Conservation (phyloP, 2,888 invertebrate species). For the Sturmia bella region DNA sequence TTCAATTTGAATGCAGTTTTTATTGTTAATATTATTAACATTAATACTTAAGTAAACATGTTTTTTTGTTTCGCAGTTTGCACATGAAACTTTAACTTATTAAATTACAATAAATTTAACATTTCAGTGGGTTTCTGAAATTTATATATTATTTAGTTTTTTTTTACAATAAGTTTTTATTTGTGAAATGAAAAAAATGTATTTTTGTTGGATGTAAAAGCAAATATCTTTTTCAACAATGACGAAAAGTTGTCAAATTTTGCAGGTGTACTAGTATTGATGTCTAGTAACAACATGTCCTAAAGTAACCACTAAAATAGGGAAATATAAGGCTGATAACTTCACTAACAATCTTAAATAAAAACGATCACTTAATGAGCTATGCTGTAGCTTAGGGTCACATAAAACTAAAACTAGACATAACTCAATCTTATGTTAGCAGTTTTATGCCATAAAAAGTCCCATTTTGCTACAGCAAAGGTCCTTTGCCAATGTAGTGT, state of each 20-base stretch:
- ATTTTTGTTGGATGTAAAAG: background rate
- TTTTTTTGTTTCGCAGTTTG: constrained; percentile 1
- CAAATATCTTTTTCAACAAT: background rate
- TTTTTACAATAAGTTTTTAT: background rate
- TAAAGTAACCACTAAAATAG: no score
- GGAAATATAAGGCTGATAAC: no score
- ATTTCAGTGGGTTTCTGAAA: constrained; percentile 20
- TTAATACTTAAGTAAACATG: background rate
- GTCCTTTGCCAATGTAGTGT: no score
- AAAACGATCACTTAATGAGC: no score
- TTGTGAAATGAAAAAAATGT: constrained; percentile 8
- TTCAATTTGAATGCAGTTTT: constrained; percentile 62
- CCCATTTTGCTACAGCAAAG: no score
- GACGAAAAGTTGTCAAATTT: background rate
- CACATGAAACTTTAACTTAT: background rate
- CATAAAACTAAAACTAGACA: no score
- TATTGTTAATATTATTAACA: constrained; percentile 54
- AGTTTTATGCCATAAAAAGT: no score
- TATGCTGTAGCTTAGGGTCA: no score
- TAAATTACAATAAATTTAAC: background rate
- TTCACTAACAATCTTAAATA: no score
- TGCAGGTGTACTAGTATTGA: no score
- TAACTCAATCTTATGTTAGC: no score
- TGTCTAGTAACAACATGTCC: no score
- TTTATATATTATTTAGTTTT: background rate